phyloP scores from a whole-genome alignment of 2,888 invertebrate genomes.

The Leuctra nigra region DNA sequence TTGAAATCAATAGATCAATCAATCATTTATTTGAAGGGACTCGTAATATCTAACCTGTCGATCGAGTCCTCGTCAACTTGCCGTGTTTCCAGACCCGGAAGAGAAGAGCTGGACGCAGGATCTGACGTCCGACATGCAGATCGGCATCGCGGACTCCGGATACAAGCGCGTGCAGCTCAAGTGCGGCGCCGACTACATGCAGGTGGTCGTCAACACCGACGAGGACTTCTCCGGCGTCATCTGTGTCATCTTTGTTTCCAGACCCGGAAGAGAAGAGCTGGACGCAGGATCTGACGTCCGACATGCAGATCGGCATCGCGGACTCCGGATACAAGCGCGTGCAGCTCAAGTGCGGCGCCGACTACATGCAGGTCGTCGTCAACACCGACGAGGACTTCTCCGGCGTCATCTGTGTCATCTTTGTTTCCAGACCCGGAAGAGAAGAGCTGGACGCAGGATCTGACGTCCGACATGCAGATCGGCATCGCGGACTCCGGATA shows the following conservation, averaged over 20 bases:
- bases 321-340: constrained; percentile 51
- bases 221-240: constrained; percentile 54
- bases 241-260: too few species aligned
- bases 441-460: constrained; percentile 47
- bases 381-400: constrained; percentile 50
- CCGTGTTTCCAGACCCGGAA: too few species aligned
- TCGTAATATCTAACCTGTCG: too few species aligned
- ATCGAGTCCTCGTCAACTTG: too few species aligned
- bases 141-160: constrained; percentile 49
- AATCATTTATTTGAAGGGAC: too few species aligned
- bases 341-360: constrained; percentile 49
- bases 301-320: constrained; percentile 50
- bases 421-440: too few species aligned
- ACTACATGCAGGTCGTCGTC: constrained; percentile 46
- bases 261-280: constrained; percentile 43
- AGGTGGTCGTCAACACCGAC: constrained; percentile 43
- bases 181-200: constrained; percentile 52
- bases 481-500: constrained; percentile 50
- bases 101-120: constrained; percentile 47
- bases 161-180: constrained; percentile 50
- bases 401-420: constrained; percentile 57
- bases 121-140: constrained; percentile 48
- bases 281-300: constrained; percentile 48
- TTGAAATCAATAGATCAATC: too few species aligned
- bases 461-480: constrained; percentile 50